Percentiles rank a stretch among this genome's conserved stretches.
Conservation (phyloP, 2,888 invertebrate genomes). For the Eupithecia exiguata region DNA sequence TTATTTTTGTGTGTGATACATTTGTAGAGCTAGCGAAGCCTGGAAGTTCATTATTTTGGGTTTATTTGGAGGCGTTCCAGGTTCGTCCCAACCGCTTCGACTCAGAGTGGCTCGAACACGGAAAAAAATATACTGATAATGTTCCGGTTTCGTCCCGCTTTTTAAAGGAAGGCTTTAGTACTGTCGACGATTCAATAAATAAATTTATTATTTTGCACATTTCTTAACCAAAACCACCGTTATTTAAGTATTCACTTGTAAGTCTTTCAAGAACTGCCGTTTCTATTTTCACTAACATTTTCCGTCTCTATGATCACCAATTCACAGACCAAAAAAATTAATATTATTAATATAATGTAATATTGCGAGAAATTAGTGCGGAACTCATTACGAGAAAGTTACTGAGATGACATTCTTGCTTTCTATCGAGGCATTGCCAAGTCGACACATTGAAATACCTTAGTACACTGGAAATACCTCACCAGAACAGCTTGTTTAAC, state of each 20-base stretch:
- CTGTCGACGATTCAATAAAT: too few relatives aligned
- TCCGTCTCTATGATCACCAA: background rate
- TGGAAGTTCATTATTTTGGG: background rate
- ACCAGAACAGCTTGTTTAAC: constrained; percentile 26
- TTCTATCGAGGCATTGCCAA: constrained; percentile 49
- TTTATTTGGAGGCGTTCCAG: too few relatives aligned
- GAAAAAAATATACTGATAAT: too few relatives aligned
- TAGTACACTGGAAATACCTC: constrained; percentile 24
- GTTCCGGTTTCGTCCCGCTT: too few relatives aligned
- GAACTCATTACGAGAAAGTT: constrained; percentile 31
- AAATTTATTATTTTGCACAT: background rate
- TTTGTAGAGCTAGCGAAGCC: background rate
- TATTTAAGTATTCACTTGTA: background rate
- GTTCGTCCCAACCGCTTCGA: too few relatives aligned
- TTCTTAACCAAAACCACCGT: background rate
- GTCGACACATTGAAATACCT: constrained; percentile 25
- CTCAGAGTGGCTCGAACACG: too few relatives aligned
- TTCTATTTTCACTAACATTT: background rate
- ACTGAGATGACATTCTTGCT: constrained; percentile 40
- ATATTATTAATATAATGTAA: background rate
- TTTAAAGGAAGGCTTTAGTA: too few relatives aligned
- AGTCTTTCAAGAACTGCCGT: background rate
- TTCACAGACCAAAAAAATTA: background rate
- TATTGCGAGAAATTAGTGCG: background rate
- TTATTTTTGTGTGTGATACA: constrained; percentile 26